phyloP scores from a whole-genome alignment of 2,113 vertebrate species.

The Xyliphius kryptos region DNA sequence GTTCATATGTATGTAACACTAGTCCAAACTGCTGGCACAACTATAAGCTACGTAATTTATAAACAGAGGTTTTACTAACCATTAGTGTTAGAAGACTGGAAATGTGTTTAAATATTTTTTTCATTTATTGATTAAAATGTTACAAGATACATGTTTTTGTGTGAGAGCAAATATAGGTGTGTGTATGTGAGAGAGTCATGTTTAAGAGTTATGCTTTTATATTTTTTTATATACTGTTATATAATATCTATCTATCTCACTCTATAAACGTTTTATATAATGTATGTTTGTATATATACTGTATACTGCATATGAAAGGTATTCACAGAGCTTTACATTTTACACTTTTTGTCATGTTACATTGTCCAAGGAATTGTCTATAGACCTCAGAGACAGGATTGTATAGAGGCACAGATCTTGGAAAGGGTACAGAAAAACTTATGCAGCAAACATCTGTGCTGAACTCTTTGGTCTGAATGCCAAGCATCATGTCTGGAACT shows the following conservation, averaged over 20 bases:
- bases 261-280: not conserved
- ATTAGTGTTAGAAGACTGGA: slow-evolving; percentile 63
- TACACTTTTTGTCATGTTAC: too few relatives aligned
- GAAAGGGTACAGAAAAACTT: too few relatives aligned
- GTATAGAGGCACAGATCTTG: too few relatives aligned
- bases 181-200: slow-evolving; percentile 24
- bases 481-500: too few relatives aligned
- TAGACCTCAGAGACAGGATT: too few relatives aligned
- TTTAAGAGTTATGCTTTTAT: slow-evolving; percentile 38
- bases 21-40: slow-evolving; percentile 54
- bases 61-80: slow-evolving; percentile 58
- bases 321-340: too few relatives aligned
- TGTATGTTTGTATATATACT: too few relatives aligned
- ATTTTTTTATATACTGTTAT: not conserved
- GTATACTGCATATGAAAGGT: too few relatives aligned
- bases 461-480: too few relatives aligned
- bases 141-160: slow-evolving; percentile 66
- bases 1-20: slow-evolving; percentile 36
- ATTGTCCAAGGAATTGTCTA: too few relatives aligned
- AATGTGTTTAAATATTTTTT: slow-evolving; percentile 68
- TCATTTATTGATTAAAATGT: slow-evolving; percentile 62
- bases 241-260: not conserved
- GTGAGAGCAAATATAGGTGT: slow-evolving; percentile 42
- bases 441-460: too few relatives aligned
- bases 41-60: slow-evolving; percentile 52